Evolutionary conservation across 2,888 invertebrate species (phyloP).

Genomic region (Tachystola acroxantha): DNA sequence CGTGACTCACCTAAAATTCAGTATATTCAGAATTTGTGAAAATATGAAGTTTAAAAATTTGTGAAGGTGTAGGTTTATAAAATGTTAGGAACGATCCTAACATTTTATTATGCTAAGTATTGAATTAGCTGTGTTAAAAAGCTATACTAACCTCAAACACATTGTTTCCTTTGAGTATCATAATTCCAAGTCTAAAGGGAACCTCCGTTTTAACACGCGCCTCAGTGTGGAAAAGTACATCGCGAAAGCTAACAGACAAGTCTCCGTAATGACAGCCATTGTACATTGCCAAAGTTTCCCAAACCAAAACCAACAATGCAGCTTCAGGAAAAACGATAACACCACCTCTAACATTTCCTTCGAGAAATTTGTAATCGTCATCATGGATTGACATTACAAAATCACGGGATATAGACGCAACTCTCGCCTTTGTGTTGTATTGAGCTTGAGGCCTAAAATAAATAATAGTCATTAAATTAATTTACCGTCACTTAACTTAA

Average conservation of each 20-base stretch:
- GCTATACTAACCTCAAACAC: slow-evolving; percentile 38
- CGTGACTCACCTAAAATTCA: slow-evolving; percentile 22
- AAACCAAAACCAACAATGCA: slow-evolving; percentile 62
- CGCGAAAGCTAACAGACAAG: slow-evolving; percentile 20
- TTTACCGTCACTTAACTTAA: no score
- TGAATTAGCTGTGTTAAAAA: no score
- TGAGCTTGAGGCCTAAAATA: slow-evolving; percentile 32
- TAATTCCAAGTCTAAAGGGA: slow-evolving; percentile 17
- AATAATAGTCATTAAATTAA: no score
- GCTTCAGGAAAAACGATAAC: slow-evolving; percentile 83
- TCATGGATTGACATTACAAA: slow-evolving; percentile 41
- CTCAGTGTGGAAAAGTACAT: slow-evolving; percentile 22
- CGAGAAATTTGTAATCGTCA: slow-evolving; percentile 39
- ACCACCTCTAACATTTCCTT: slow-evolving; percentile 50
- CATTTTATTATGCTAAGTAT: no score
- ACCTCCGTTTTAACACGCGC: slow-evolving; percentile 15
- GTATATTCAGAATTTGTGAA: no score
- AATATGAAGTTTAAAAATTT: no score
- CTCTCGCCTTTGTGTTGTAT: slow-evolving; percentile 22
- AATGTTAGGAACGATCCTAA: no score
- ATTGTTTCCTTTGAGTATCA: slow-evolving; percentile 23
- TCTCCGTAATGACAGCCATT: slow-evolving; percentile 44
- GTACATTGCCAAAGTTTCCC: slow-evolving; percentile 72
- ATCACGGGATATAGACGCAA: slow-evolving; percentile 23
- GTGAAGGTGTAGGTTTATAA: no score